These are phyloP conservation scores for Nibea albiflora DNA, from an alignment of 2,113 vertebrate genomes.

Conservation along the genomic window DNA sequence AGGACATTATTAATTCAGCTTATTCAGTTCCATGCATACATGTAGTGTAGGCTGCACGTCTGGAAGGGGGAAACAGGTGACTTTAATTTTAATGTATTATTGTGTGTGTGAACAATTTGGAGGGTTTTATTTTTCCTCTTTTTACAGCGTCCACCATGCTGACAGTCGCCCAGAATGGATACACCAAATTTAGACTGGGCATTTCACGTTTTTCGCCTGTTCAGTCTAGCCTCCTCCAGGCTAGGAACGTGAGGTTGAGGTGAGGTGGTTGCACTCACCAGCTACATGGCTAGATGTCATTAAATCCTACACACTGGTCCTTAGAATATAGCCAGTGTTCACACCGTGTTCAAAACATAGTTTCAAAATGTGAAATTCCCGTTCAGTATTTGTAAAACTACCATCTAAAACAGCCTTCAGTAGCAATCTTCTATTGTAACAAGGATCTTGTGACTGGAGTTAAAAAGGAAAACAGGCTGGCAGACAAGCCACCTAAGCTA, in stretches of 20 bases:
- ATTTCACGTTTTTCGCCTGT: too few species aligned
- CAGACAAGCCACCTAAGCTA: constrained; percentile 80
- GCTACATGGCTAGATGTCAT: too few species aligned
- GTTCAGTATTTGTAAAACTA: constrained; percentile 13
- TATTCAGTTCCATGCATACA: constrained; percentile 23
- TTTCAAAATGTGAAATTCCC: neutral
- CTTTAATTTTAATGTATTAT: neutral
- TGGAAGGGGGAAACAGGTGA: neutral
- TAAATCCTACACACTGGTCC: too few species aligned
- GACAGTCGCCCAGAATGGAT: too few species aligned
- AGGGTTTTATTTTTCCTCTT: too few species aligned
- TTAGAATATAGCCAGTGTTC: neutral
- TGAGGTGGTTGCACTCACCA: too few species aligned
- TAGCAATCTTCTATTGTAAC: constrained; percentile 45
- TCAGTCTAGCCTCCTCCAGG: too few species aligned
- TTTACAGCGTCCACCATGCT: too few species aligned
- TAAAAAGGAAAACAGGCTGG: constrained; percentile 76
- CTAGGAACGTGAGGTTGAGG: too few species aligned
- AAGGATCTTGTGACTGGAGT: constrained; percentile 64
- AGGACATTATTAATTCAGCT: constrained; percentile 53
- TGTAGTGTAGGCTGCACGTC: neutral
- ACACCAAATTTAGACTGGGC: too few species aligned
- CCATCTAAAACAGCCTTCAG: constrained; percentile 47
- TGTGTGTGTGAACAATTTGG: neutral
- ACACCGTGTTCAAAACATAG: neutral